Base-by-base conservation (phyloP, 1,140 invertebrate species). In the Palaemon carinicauda region DNA sequence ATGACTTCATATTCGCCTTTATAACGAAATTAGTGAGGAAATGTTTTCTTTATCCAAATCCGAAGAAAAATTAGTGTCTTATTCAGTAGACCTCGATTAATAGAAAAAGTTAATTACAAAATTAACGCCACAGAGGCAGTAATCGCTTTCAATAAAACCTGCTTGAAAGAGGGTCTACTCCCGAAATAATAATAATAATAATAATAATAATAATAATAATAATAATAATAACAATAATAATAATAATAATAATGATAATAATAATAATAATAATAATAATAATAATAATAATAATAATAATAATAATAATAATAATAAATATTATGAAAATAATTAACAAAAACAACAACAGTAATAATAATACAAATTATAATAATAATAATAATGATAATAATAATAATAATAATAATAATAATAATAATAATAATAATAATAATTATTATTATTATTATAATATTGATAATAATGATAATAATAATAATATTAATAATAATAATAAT, bases 251-350 rank as follows among this genome's bases (percentile, higher is more conserved):
- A 31, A 31, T 31, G 21, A 31, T 15, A 41, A 27, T 75, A 27
- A 31, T 75, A 9, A 12, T 41, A 75, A 31, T 75, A 50, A 31
- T 75, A 75, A 10, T 41, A 75, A 31, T 50, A 75, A 31, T 41
- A 31, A 75, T 33, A 31, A 27, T 75, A 12, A 27, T 27, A 7
- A 75, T 75, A 31, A 7, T 41, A 15, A 75, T 27, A 15, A 27
- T 75, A 31, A 75, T 41, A 15, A 75, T 75, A 31, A 75, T 71
- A n/a, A n/a, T n/a, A n/a, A n/a, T n/a, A n/a, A n/a, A n/a, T n/a
- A n/a, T n/a, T n/a, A n/a, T n/a, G n/a, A n/a, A n/a, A n/a, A n/a
- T n/a, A n/a, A n/a, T n/a, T n/a, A n/a, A n/a, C n/a, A n/a, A n/a
- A n/a, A n/a, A n/a, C n/a, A n/a, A n/a, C n/a, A n/a, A n/a, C n/a